Percentiles rank a stretch among this genome's conserved stretches.
Conservation (phyloP, 2,888 invertebrate species). For the Pseudococcus longispinus region DNA sequence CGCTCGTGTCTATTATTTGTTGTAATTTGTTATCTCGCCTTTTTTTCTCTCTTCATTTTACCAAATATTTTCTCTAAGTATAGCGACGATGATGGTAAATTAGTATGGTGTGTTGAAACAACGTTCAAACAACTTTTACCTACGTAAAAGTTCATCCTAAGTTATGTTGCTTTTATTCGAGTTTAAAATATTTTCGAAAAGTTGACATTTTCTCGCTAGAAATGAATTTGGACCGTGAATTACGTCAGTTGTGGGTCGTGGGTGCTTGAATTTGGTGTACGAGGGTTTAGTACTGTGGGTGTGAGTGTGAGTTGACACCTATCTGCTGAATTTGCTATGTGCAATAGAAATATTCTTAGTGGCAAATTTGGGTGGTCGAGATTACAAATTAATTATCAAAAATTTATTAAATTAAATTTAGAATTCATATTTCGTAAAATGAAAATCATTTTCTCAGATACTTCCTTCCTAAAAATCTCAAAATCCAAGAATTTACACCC, state of each 20-base stretch:
- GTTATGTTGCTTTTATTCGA: neutral
- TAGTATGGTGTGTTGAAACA: conserved; percentile 14
- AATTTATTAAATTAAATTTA: no score
- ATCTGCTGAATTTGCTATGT: no score
- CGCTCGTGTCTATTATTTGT: conserved; percentile 12
- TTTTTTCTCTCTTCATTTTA: neutral
- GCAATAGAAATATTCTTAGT: no score
- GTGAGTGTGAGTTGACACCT: no score
- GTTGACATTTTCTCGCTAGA: neutral
- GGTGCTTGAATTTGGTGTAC: neutral
- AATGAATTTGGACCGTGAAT: neutral
- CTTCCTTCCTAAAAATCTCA: no score
- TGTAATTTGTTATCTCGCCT: conserved; percentile 32
- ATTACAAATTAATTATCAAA: no score
- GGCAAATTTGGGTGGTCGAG: no score
- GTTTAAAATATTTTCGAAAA: neutral
- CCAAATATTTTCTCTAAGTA: neutral
- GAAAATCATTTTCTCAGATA: no score
- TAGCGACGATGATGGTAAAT: conserved; percentile 15
- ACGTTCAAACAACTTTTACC: neutral
- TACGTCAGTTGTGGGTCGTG: neutral
- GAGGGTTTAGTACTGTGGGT: neutral
- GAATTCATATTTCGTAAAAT: no score
- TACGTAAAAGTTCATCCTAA: neutral
- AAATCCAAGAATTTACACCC: no score